These are phyloP conservation scores for Hymenochirus boettgeri DNA, from an alignment of 2,113 vertebrate genomes.

Conservation along the genomic window DNA sequence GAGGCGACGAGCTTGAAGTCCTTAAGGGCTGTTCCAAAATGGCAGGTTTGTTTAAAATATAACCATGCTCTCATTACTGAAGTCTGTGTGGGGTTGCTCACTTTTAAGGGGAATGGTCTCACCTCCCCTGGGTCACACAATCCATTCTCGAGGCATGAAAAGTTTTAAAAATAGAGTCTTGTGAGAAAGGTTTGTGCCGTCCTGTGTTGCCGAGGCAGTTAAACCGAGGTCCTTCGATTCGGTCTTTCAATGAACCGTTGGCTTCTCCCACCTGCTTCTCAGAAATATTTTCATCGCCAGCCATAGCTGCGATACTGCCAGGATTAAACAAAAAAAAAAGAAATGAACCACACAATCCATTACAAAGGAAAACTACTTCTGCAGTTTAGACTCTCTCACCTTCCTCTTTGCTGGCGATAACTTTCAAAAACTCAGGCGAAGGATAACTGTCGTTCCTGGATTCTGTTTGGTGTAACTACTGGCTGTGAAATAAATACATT, in stretches of 20 bases:
- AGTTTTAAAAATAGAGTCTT: conserved; percentile 56
- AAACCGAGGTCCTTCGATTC: conserved; percentile 57
- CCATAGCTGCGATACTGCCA: conserved; percentile 60
- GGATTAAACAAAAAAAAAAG: neutral
- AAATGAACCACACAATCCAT: neutral
- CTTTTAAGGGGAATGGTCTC: conserved; percentile 55
- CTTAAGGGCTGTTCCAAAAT: conserved; percentile 64
- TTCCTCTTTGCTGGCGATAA: conserved; percentile 62
- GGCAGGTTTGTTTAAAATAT: conserved; percentile 63
- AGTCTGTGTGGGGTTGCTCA: conserved; percentile 69
- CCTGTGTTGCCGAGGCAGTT: conserved; percentile 57
- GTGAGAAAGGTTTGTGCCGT: conserved; percentile 55
- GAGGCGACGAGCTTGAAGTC: conserved; percentile 56
- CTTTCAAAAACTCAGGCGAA: conserved; percentile 66
- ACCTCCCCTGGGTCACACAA: conserved; percentile 61
- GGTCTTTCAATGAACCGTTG: conserved; percentile 67
- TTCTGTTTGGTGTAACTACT: conserved; percentile 61
- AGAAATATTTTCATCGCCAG: conserved; percentile 63
- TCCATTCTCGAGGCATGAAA: conserved; percentile 76
- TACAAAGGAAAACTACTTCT: neutral
- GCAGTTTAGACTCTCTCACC: conserved; percentile 55
- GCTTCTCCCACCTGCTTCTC: conserved; percentile 70
- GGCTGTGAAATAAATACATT: conserved; percentile 38
- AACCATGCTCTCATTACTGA: conserved; percentile 77
- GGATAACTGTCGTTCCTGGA: conserved; percentile 60